phyloP scores from a whole-genome alignment of 2,113 vertebrate genomes.

The Miniopterus natalensis region DNA sequence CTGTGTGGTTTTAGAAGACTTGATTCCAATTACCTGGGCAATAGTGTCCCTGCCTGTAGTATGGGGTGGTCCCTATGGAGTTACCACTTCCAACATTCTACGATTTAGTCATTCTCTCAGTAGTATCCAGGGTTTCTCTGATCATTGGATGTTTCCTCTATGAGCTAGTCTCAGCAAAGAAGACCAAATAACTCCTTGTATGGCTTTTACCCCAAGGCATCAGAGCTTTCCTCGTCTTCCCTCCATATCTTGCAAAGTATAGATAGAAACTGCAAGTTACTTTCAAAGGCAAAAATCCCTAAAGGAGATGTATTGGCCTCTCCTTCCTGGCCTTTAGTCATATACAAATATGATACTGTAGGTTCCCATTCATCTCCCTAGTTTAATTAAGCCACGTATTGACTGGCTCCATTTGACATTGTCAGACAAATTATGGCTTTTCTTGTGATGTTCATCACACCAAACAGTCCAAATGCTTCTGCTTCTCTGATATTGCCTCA shows the following conservation, averaged over 20 bases:
- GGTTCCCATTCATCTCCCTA: background rate
- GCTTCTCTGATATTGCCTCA: background rate
- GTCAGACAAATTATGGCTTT: background rate
- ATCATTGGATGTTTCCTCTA: background rate
- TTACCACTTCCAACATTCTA: background rate
- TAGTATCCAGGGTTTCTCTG: background rate
- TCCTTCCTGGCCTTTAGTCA: background rate
- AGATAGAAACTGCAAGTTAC: background rate
- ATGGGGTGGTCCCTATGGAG: background rate
- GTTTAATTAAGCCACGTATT: background rate
- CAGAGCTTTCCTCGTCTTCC: background rate
- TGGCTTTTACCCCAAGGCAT: background rate
- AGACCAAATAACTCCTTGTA: too few relatives aligned
- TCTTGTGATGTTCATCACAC: background rate
- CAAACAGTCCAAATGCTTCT: background rate
- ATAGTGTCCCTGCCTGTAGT: background rate
- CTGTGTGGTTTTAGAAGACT: background rate
- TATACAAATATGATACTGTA: background rate
- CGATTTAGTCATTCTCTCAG: background rate
- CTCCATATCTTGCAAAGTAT: background rate
- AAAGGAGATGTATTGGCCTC: background rate
- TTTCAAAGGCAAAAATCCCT: background rate
- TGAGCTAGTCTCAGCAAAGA: background rate
- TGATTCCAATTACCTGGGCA: background rate
- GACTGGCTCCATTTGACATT: rapidly evolving